A percentile compares a stretch with the other conserved stretches of the same genome.
Conservation (phyloP, 2,113 vertebrate species). For the Holacanthus passer region DNA sequence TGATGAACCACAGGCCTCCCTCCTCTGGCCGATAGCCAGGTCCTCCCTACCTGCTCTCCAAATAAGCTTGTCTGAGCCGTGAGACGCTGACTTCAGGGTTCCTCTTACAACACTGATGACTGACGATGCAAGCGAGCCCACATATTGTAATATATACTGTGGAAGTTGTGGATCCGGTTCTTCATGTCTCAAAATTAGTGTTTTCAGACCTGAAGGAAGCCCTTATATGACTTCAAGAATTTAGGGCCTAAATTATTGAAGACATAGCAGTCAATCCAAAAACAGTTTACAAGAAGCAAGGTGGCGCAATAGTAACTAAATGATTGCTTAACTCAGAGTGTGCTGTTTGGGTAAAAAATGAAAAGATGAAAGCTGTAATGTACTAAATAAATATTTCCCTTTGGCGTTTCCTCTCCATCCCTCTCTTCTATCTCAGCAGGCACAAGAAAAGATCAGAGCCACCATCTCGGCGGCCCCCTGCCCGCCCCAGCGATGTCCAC, state of each 20-base stretch:
- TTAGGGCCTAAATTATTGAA: background rate
- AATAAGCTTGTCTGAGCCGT: slow-evolving; percentile 8
- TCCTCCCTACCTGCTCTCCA: slow-evolving; percentile 33
- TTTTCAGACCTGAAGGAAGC: background rate
- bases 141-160: background rate
- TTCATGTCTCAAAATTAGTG: background rate
- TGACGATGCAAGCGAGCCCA: background rate
- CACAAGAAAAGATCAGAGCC: slow-evolving; percentile 94
- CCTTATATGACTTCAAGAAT: background rate
- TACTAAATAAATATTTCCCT: background rate
- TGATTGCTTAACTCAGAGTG: background rate
- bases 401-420: background rate
- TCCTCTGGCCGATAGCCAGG: slow-evolving; percentile 44
- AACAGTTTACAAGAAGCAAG: background rate
- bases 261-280: background rate
- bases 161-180: background rate
- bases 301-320: background rate
- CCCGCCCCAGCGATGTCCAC: slow-evolving; percentile 90
- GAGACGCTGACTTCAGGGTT: slow-evolving; percentile 12
- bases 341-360: background rate
- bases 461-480: slow-evolving; percentile 89
- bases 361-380: background rate
- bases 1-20: slow-evolving; percentile 42
- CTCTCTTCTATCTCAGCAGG: slow-evolving; percentile 73
- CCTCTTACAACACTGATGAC: background rate